Evolutionary conservation across 1,140 invertebrate species (phyloP).

Genomic region (Argopecten irradians): DNA sequence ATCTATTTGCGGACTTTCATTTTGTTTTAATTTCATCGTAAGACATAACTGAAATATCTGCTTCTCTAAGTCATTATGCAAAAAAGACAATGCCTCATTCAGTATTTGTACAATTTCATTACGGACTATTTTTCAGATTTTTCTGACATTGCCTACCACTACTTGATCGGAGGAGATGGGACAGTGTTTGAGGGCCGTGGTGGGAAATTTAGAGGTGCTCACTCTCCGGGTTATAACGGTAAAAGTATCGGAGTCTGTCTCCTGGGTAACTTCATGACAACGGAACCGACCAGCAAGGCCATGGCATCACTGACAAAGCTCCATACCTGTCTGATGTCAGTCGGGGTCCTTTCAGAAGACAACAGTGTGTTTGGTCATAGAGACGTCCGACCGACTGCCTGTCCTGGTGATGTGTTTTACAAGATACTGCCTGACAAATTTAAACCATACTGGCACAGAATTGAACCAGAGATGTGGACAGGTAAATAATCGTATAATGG

Average conservation of each 20-base stretch:
- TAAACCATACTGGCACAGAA: background rate
- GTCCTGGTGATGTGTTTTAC: background rate
- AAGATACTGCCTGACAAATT: background rate
- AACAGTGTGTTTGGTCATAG: background rate
- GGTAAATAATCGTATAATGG: background rate
- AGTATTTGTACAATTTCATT: no score
- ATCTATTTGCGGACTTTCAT: no score
- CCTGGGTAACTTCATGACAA: background rate
- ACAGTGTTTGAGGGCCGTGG: background rate
- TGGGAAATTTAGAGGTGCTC: background rate
- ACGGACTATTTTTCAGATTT: background rate
- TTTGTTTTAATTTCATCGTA: no score
- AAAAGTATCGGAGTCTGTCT: background rate
- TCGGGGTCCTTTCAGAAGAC: background rate
- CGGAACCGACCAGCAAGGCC: background rate
- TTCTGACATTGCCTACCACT: background rate
- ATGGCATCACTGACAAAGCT: background rate
- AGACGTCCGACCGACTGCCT: background rate
- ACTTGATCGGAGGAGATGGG: background rate
- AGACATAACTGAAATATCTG: no score
- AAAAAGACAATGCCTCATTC: no score
- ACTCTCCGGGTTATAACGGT: background rate
- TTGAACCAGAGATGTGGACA: background rate
- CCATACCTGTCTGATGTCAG: background rate
- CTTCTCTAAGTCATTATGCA: no score